phyloP scores from a whole-genome alignment of 2,888 invertebrate genomes.

The Hylaea fasciaria region DNA sequence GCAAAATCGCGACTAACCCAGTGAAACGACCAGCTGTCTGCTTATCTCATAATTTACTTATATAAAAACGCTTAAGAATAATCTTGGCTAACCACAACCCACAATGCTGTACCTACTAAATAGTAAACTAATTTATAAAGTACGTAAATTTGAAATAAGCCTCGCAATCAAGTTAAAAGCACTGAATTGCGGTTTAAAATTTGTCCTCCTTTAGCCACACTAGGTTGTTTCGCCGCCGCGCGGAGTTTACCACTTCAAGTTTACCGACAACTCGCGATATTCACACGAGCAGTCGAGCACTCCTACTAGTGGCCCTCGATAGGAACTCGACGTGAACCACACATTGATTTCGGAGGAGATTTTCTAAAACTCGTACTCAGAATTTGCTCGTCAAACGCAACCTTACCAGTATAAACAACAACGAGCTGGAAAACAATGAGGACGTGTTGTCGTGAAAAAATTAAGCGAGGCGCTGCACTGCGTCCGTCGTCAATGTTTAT shows the following conservation, averaged over 20 bases:
- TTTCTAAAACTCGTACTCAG: too few relatives aligned
- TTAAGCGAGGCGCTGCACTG: too few relatives aligned
- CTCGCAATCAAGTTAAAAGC: slow-evolving; percentile 5
- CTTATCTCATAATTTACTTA: too few relatives aligned
- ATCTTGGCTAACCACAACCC: too few relatives aligned
- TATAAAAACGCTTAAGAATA: too few relatives aligned
- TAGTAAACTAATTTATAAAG: not conserved
- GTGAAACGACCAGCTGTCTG: too few relatives aligned
- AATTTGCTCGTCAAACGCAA: too few relatives aligned
- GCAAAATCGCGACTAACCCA: too few relatives aligned
- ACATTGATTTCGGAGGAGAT: not conserved
- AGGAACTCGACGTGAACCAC: not conserved
- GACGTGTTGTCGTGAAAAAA: too few relatives aligned
- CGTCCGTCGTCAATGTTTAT: too few relatives aligned
- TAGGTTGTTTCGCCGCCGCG: not conserved
- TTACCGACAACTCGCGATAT: slow-evolving; percentile 10
- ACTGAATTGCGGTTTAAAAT: not conserved
- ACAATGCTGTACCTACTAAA: not conserved
- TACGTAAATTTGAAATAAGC: not conserved
- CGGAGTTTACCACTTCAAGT: slow-evolving; percentile 12
- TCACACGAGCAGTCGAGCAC: slow-evolving; percentile 4
- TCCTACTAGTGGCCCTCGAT: slow-evolving; percentile 4
- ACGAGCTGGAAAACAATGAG: too few relatives aligned
- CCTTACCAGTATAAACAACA: too few relatives aligned
- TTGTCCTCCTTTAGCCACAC: not conserved